phyloP scores from a whole-genome alignment of 1,140 invertebrate species.

The Steinernema feltiae region DNA sequence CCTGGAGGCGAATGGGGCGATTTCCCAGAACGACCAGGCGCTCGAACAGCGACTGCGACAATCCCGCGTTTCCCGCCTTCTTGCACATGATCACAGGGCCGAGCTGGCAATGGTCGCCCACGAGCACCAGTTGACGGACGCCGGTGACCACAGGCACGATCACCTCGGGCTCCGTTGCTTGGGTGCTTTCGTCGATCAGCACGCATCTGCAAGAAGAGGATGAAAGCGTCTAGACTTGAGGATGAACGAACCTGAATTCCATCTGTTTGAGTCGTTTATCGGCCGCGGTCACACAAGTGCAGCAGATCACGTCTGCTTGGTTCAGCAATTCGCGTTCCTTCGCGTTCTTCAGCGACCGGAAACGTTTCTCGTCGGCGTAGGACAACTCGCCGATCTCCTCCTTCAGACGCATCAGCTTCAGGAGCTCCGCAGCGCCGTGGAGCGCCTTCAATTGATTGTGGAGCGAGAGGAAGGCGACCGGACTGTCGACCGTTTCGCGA shows the following conservation, averaged over 20 bases:
- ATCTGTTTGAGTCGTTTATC: conserved; percentile 82
- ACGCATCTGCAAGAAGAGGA: conserved; percentile 66
- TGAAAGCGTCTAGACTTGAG: conserved; percentile 19
- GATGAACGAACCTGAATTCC: conserved; percentile 82
- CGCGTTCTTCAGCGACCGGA: conserved; percentile 79
- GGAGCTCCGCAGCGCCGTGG: conserved; percentile 73
- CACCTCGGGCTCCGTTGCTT: conserved; percentile 94
- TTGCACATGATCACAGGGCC: conserved; percentile 78
- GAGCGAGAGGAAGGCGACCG: conserved; percentile 88
- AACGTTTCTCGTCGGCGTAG: conserved; percentile 79
- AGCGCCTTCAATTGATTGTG: conserved; percentile 95
- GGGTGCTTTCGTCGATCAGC: conserved; percentile 89
- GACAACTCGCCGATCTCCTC: conserved; percentile 53
- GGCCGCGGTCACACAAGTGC: conserved; percentile 95
- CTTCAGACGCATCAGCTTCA: conserved; percentile 83
- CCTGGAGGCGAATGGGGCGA: conserved; percentile 77
- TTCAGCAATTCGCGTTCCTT: conserved; percentile 85
- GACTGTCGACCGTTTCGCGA: conserved; percentile 92
- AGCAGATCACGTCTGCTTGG: conserved; percentile 96
- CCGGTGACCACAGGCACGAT: conserved; percentile 97
- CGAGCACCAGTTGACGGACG: conserved; percentile 87
- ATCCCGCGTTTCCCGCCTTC: conserved; percentile 88
- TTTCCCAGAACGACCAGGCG: conserved; percentile 90
- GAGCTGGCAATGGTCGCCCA: conserved; percentile 97
- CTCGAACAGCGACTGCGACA: conserved; percentile 95